Base-by-base conservation (phyloP, 2,797 vertebrate genomes). In the Lepidocolaptes lacrymiger region DNA sequence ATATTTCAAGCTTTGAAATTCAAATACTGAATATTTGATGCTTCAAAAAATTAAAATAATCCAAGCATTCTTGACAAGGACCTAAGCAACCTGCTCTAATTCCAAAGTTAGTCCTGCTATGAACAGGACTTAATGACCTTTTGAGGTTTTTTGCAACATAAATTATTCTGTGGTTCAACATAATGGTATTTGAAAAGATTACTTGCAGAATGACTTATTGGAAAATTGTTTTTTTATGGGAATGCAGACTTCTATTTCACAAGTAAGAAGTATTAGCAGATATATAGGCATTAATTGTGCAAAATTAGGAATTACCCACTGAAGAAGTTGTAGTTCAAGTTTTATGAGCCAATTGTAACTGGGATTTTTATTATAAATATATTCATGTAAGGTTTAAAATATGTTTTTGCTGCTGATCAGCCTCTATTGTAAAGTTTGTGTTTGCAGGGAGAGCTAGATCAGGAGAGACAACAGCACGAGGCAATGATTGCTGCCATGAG, bases 401-500 rank as follows among this genome's bases (percentile, higher is more conserved):
- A 44, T 16, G 36, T 84, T 95, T 95, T 96, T 97, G 55, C 89
- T 95, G 88, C 88, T 90, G 73, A 84, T 82, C 59, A 58, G 69
- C 95, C 86, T 90, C 94, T 85, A 94, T 26, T 96, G 86, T 93
- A 80, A 96, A 91, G 75, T 96, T 96, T 97, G 68, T 96, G 11
- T 95, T 93, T 96, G 41, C 97, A 99, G 99, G 98, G 98, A 41
- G 98, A 99, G 78, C 96, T 99, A 95, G 98, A 99, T 92, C 98
- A 98, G 75, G 99, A 99, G 93, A 99, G 99, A 91, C 98, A 98
- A 34, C 98, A 99, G 56, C 99, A 99, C 6, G 98, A 99, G 92
- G 98, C 98, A 91, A 98, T 98, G 96, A 98, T 99, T 93, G 98
- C 98, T 96, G 91, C 98, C 91, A 98, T 98, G 98, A 99, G 98